These are phyloP conservation scores for Itoplectis maculator DNA, from an alignment of 2,888 invertebrate species.

Conservation along the genomic window DNA sequence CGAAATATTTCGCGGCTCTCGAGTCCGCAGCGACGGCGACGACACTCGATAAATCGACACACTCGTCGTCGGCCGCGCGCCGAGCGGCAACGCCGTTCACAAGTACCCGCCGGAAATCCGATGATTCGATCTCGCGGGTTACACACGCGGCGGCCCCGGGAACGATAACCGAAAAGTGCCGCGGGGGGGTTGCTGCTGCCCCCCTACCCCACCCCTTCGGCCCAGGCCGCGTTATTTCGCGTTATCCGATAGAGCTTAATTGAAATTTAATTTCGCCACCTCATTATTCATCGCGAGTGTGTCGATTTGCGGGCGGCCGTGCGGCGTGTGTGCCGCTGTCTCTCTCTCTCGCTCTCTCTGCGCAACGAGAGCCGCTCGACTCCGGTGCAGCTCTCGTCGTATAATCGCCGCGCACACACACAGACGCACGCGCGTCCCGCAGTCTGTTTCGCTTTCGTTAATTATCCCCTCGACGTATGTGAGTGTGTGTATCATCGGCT, in stretches of 20 bases:
- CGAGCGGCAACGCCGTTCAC: no score
- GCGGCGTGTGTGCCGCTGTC: conserved; percentile 39
- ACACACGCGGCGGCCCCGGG: conserved; percentile 46
- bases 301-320: conserved; percentile 76
- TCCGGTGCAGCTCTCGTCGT: background rate
- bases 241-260: conserved; percentile 78
- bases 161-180: conserved; percentile 68
- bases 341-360: no score
- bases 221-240: conserved; percentile 73
- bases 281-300: conserved; percentile 80
- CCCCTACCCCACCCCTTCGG: no score
- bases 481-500: conserved; percentile 8
- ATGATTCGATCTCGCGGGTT: conserved; percentile 64
- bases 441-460: conserved; percentile 68
- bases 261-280: conserved; percentile 79
- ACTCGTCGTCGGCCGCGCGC: conserved; percentile 38
- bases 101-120: conserved; percentile 60
- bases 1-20: conserved; percentile 42
- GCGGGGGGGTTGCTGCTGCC: no score
- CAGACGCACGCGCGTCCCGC: conserved; percentile 26
- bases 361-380: no score
- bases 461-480: conserved; percentile 52
- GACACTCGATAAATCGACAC: conserved; percentile 56
- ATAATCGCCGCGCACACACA: conserved; percentile 1
- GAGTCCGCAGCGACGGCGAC: background rate